Conservation (phyloP, 2,888 invertebrate species). For the Thumatha senex region DNA sequence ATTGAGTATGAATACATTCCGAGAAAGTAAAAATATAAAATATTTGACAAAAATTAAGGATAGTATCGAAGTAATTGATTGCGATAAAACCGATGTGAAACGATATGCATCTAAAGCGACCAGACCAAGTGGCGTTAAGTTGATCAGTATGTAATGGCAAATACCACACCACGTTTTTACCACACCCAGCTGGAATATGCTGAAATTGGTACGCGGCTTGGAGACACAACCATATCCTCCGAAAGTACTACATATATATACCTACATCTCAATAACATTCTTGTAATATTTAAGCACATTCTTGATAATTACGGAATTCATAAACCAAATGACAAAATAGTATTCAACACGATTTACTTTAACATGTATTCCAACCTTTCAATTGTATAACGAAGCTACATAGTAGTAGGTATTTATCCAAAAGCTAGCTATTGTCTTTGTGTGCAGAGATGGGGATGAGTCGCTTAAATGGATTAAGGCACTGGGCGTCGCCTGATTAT, state of each 20-base stretch:
- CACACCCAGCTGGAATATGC: conserved; percentile 71
- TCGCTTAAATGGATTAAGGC: conserved; percentile 75
- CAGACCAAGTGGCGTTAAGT: conserved; percentile 23
- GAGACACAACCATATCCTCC: conserved; percentile 52
- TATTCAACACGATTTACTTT: no score
- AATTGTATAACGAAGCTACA: not conserved
- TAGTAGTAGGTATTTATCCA: conserved; percentile 33
- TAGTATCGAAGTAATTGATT: conserved; percentile 14
- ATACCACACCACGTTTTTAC: conserved; percentile 53
- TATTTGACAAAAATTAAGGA: not conserved
- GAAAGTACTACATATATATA: conserved; percentile 18
- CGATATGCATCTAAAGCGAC: conserved; percentile 10
- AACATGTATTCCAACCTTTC: no score
- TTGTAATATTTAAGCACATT: not conserved
- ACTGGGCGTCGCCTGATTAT: conserved; percentile 73
- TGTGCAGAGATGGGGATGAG: conserved; percentile 71
- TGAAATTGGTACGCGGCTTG: conserved; percentile 73
- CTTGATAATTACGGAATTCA: no score
- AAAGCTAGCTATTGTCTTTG: conserved; percentile 68
- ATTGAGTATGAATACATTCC: no score
- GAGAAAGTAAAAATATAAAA: not conserved
- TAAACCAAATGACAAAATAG: no score
- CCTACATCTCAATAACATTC: conserved; percentile 31
- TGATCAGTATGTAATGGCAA: conserved; percentile 66
- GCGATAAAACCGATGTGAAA: conserved; percentile 14